Base-by-base conservation (phyloP, 1,140 invertebrate species). In the Metaphire vulgaris region DNA sequence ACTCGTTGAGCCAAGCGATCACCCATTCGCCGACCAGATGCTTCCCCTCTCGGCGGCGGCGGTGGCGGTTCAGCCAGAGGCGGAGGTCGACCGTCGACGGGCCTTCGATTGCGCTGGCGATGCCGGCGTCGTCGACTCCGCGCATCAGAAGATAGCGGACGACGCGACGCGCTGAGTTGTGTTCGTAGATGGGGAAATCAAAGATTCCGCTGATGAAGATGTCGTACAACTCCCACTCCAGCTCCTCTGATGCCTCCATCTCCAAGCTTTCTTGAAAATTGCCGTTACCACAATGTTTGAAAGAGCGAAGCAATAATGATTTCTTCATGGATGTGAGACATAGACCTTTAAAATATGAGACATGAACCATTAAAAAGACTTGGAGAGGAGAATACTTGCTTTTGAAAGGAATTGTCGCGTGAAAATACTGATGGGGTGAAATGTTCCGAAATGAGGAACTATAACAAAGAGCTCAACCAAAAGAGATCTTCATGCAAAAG, bases 1-100 rank as follows among this genome's bases (percentile, higher is more conserved):
- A n/a, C 29, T 76, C 75, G 33, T 76, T 76, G 2, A 76, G 33
- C 75, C 75, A 76, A n/a, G 75, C 75, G 31, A 76, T 76, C 31
- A 76, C 75, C 75, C 75, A 76, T 69, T 76, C 75, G 1, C 75
- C 75, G 1, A 76, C 75, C 75, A 73, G 41, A 21, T 56, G 41
- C 41, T 56, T 12, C 41, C 21, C 41, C 21, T 21, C 41, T 21
- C 41, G 21, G 41, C 6, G 21, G 6, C 21, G 6, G 6, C 41
- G 21, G 41, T 21, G 41, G 6, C 41, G 6, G 41, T 56, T 6
- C 6, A 21, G 21, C 41, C 6, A 56, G 6, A 21, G 6, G 6
- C 21, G 6, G 6, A 12, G 41, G 41, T 56, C 41, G 41, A 56
- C 41, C 6, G 41, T 56, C 41, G 6, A 6, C 21, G 41, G 41